Conservation (phyloP, 2,888 invertebrate species). For the Phorcus lineatus region DNA sequence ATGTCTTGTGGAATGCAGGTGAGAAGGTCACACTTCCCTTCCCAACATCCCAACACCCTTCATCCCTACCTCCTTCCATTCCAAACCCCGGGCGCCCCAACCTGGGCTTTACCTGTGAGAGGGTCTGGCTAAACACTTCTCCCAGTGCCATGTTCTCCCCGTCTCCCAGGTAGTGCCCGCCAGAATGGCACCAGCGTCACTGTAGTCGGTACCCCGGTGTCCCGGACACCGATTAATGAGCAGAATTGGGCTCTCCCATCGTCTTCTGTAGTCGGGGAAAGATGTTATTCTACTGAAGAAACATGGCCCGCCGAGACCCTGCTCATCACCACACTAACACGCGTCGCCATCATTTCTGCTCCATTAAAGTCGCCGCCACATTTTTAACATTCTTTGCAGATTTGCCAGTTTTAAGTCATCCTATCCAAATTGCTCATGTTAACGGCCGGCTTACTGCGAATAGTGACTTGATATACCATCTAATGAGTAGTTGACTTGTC, state of each 20-base stretch:
- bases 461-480: not conserved
- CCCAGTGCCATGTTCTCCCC: not conserved
- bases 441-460: not conserved
- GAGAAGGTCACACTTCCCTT: not conserved
- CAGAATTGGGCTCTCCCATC: not conserved
- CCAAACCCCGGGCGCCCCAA: not conserved
- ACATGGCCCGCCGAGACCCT: slow-evolving; percentile 1
- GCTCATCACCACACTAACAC: not conserved
- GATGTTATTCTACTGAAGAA: not conserved
- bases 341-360: not conserved
- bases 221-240: not conserved
- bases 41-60: not conserved
- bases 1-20: not conserved
- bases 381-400: not conserved
- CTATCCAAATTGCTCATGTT: not conserved
- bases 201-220: not conserved
- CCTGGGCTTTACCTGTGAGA: not conserved
- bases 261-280: not conserved
- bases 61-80: too few species aligned
- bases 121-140: not conserved
- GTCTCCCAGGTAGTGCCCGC: not conserved
- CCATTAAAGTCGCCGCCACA: slow-evolving; percentile 10
- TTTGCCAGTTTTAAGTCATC: not conserved
- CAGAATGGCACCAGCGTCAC: not conserved
- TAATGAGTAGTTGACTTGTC: not conserved